A percentile compares a stretch with the other conserved stretches of the same genome.
These are phyloP conservation scores for Psilopsiagon aymara DNA, from an alignment of 2,113 vertebrate genomes.

Conservation along the genomic window DNA sequence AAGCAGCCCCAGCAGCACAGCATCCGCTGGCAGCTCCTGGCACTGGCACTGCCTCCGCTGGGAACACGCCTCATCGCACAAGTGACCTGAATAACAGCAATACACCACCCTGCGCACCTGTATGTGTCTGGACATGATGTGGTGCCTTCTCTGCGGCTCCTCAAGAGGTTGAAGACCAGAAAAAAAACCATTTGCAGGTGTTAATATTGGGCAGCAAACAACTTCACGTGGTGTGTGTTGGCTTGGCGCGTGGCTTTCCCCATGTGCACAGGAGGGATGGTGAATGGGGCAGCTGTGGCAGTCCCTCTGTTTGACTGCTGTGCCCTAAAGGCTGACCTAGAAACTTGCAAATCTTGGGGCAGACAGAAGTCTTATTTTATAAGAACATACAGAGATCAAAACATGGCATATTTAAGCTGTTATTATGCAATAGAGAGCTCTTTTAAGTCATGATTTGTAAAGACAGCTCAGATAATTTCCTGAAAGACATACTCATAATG, in stretches of 20 bases:
- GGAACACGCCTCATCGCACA: fast-evolving
- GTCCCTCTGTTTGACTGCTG: fast-evolving
- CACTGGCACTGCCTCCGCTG: not conserved
- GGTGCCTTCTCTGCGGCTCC: not conserved
- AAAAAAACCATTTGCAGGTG: too few relatives aligned
- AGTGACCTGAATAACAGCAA: fast-evolving
- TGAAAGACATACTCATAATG: conserved; percentile 34
- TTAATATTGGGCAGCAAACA: fast-evolving
- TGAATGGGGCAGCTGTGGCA: fast-evolving
- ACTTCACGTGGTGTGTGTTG: fast-evolving
- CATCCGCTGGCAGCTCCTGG: not conserved
- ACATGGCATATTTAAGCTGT: not conserved
- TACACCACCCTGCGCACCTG: fast-evolving
- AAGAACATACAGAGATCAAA: not conserved
- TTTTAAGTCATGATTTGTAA: conserved; percentile 43
- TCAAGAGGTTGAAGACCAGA: not conserved
- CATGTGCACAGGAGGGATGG: fast-evolving
- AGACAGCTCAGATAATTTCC: conserved; percentile 40
- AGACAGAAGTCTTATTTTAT: not conserved
- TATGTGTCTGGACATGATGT: fast-evolving
- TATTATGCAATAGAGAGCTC: conserved; percentile 1
- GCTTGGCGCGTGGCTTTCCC: not conserved
- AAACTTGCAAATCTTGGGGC: not conserved
- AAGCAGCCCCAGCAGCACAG: not conserved
- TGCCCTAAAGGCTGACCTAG: not conserved